Conservation (phyloP, 2,888 invertebrate species). For the Synanthedon vespiformis region DNA sequence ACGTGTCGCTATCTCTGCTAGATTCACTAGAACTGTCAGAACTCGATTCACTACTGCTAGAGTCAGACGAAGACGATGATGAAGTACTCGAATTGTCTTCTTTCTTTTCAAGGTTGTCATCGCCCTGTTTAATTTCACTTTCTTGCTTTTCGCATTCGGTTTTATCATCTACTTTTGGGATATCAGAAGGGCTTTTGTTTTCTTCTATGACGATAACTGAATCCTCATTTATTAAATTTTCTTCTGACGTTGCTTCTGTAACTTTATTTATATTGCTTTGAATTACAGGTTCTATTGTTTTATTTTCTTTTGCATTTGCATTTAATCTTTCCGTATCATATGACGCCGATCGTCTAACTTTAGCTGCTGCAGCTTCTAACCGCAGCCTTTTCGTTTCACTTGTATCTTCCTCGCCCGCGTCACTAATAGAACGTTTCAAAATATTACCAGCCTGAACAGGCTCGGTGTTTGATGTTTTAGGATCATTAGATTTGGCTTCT, state of each 20-base stretch:
- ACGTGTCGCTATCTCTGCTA: conserved; percentile 62
- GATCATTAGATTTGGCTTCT: conserved; percentile 25
- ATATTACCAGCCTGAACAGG: conserved; percentile 58
- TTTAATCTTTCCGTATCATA: conserved; percentile 49
- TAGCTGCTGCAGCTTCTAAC: conserved; percentile 53
- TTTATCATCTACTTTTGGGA: conserved; percentile 11
- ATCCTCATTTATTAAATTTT: not conserved
- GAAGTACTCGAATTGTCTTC: conserved; percentile 48
- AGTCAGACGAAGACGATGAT: conserved; percentile 68
- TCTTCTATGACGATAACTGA: not conserved
- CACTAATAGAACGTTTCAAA: conserved; percentile 57
- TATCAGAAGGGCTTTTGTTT: conserved; percentile 1
- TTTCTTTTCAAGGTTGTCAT: conserved; percentile 20
- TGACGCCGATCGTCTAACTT: conserved; percentile 55
- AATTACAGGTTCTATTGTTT: conserved; percentile 2
- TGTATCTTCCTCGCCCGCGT: conserved; percentile 56
- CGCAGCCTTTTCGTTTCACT: conserved; percentile 50
- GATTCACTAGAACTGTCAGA: conserved; percentile 65
- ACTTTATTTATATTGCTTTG: not conserved
- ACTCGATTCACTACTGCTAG: conserved; percentile 64
- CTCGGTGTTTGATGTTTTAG: conserved; percentile 11
- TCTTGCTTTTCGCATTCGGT: conserved; percentile 15
- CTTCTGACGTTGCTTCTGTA: not conserved
- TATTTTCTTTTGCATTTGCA: conserved; percentile 16
- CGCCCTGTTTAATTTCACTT: conserved; percentile 23